A percentile compares a stretch with the other conserved stretches of the same genome.
These are phyloP conservation scores for Nixonia krombeini DNA, from an alignment of 1,140 invertebrate species.

Conservation along the genomic window DNA sequence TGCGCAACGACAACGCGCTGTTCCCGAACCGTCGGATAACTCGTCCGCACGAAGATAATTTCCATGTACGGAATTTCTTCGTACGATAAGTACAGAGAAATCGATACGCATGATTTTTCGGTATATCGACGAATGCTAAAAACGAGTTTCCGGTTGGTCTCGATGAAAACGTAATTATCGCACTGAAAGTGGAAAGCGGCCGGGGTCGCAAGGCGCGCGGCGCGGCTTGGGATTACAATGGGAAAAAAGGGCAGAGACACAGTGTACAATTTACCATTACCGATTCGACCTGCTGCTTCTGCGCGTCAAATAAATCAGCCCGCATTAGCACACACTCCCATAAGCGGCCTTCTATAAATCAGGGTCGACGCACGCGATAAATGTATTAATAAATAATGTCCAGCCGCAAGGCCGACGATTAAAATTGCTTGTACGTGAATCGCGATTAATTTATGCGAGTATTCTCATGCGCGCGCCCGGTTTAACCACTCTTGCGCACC, in stretches of 20 bases:
- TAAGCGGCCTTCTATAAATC: slow-evolving; percentile 53
- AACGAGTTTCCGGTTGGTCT: too few species aligned
- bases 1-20: slow-evolving; percentile 29
- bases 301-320: slow-evolving; percentile 49
- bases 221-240: too few species aligned
- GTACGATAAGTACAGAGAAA: too few species aligned
- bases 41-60: background rate
- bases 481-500: slow-evolving; percentile 21
- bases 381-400: slow-evolving; percentile 62
- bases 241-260: slow-evolving; percentile 35
- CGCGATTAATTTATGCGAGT: slow-evolving; percentile 57
- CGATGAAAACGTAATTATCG: background rate
- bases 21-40: slow-evolving; percentile 23
- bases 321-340: slow-evolving; percentile 49
- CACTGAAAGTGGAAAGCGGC: slow-evolving; percentile 25
- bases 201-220: too few species aligned
- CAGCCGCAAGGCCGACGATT: slow-evolving; percentile 55
- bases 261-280: slow-evolving; percentile 47
- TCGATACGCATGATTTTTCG: too few species aligned
- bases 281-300: slow-evolving; percentile 52
- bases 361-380: slow-evolving; percentile 50
- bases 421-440: slow-evolving; percentile 52
- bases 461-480: slow-evolving; percentile 22
- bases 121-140: too few species aligned
- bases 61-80: too few species aligned